Conservation (phyloP, 1,140 invertebrate species). For the Mesaphorura yosii region DNA sequence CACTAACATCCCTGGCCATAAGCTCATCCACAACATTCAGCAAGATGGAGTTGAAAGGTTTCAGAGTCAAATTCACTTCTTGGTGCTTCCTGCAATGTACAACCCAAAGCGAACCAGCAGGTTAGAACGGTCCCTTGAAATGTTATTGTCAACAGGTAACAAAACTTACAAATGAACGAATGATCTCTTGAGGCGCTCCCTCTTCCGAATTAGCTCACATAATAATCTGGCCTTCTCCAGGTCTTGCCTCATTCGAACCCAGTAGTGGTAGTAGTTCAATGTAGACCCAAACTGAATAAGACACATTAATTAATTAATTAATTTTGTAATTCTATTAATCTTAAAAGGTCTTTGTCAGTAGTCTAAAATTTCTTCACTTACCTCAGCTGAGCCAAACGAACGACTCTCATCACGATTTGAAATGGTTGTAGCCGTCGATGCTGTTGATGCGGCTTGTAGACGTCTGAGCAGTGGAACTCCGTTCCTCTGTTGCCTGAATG, state of each 20-base stretch:
- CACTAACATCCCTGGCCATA: slow-evolving; percentile 63
- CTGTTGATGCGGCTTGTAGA: slow-evolving; percentile 51
- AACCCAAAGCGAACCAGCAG: not conserved
- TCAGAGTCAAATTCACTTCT: slow-evolving; percentile 64
- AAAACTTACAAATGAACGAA: slow-evolving; percentile 56
- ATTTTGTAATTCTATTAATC: slow-evolving; percentile 11
- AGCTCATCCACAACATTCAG: slow-evolving; percentile 61
- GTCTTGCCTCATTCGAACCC: slow-evolving; percentile 88
- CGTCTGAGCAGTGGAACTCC: slow-evolving; percentile 85
- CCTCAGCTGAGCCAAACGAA: not conserved
- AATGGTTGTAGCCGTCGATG: too few species aligned
- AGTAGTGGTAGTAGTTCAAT: slow-evolving; percentile 81
- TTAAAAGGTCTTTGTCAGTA: slow-evolving; percentile 6
- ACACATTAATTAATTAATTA: too few species aligned
- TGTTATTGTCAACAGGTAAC: not conserved
- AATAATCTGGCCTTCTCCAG: slow-evolving; percentile 82
- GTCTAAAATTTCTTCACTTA: too few species aligned
- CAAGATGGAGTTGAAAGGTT: slow-evolving; percentile 67
- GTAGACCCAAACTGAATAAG: slow-evolving; percentile 44
- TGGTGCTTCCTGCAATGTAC: slow-evolving; percentile 52
- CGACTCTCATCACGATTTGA: slow-evolving; percentile 15
- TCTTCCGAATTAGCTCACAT: slow-evolving; percentile 86
- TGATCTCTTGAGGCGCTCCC: slow-evolving; percentile 88
- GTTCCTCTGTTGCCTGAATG: slow-evolving; percentile 72
- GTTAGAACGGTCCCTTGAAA: not conserved